Conservation (phyloP, 92 coral and sea anemone species). For the Blastomussa wellsi region DNA sequence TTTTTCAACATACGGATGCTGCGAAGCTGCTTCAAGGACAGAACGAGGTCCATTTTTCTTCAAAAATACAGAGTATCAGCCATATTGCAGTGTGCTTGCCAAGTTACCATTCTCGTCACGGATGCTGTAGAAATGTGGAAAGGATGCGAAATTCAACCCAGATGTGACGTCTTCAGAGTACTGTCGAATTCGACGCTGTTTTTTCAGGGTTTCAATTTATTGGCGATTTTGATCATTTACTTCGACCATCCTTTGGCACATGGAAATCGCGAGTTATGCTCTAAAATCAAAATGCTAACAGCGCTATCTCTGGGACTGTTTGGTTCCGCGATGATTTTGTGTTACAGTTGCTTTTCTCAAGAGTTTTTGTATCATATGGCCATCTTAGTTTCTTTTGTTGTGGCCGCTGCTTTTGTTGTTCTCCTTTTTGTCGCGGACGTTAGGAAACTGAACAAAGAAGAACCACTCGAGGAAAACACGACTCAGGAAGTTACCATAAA, state of each 20-base stretch:
- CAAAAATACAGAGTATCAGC: background rate
- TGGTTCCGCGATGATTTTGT: background rate
- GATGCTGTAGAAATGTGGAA: background rate
- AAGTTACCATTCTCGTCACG: background rate
- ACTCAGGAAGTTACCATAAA: background rate
- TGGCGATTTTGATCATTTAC: background rate
- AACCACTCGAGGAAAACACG: background rate
- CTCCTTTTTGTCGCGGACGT: background rate
- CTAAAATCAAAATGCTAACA: background rate
- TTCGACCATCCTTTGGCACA: background rate
- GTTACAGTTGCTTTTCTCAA: background rate
- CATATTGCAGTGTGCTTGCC: slow-evolving; percentile 3
- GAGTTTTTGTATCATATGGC: background rate
- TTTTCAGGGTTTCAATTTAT: background rate
- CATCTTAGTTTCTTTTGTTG: background rate
- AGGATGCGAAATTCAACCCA: background rate
- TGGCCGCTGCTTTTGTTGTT: background rate
- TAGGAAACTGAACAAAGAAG: background rate
- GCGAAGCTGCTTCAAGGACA: background rate
- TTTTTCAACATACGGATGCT: slow-evolving; percentile 8
- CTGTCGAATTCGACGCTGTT: background rate
- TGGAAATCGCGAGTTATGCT: background rate
- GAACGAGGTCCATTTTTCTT: background rate
- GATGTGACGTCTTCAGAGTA: background rate
- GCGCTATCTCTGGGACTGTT: background rate